These are phyloP conservation scores for Conistra vaccinii DNA, from an alignment of 2,888 invertebrate genomes.

Conservation along the genomic window DNA sequence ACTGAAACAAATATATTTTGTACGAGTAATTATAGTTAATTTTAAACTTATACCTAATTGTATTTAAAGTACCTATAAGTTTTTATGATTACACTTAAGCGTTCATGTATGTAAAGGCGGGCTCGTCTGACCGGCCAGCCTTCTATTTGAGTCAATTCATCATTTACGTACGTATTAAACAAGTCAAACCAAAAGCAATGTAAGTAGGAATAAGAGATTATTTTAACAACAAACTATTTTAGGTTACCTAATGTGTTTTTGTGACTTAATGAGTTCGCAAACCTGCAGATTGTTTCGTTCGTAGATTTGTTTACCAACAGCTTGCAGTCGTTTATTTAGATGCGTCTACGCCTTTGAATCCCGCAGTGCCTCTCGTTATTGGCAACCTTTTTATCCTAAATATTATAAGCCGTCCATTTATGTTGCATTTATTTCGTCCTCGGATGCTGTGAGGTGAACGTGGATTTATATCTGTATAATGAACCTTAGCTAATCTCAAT, in stretches of 20 bases:
- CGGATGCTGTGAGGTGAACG: constrained; percentile 69
- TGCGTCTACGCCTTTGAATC: constrained; percentile 54
- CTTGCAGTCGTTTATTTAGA: constrained; percentile 70
- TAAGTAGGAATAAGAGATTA: constrained; percentile 81
- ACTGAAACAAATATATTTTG: constrained; percentile 84
- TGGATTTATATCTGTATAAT: constrained; percentile 68
- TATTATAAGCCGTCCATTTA: constrained; percentile 87
- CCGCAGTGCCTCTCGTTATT: constrained; percentile 57
- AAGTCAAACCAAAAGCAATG: constrained; percentile 84
- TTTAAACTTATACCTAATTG: constrained; percentile 79
- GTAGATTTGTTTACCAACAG: constrained; percentile 77
- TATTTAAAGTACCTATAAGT: constrained; percentile 80
- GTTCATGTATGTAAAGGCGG: constrained; percentile 69
- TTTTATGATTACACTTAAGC: constrained; percentile 82
- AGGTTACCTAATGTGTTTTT: constrained; percentile 53
- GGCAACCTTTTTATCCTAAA: constrained; percentile 65
- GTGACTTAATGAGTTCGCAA: constrained; percentile 49
- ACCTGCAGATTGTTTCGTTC: constrained; percentile 59
- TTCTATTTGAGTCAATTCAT: constrained; percentile 86
- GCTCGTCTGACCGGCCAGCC: constrained; percentile 69
- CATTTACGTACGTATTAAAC: constrained; percentile 76
- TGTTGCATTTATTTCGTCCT: constrained; percentile 79
- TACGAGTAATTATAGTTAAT: constrained; percentile 84
- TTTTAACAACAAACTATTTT: constrained; percentile 74
- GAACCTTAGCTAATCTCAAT: constrained; percentile 72